phyloP scores from a whole-genome alignment of 1,140 invertebrate species.

The Lucilia sericata region DNA sequence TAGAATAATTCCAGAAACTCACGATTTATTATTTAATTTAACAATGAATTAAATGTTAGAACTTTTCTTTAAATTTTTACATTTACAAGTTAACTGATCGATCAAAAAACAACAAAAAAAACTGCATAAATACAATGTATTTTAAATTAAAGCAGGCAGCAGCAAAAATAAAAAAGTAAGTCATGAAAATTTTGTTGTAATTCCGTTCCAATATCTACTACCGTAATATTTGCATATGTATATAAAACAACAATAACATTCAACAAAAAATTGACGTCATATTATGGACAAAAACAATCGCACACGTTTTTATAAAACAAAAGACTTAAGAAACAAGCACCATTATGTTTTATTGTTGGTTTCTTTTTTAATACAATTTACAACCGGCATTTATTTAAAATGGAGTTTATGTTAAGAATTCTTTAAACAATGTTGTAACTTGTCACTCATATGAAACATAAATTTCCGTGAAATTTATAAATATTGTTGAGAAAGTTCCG shows the following conservation, averaged over 20 bases:
- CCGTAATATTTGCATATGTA: neutral
- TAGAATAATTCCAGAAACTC: neutral
- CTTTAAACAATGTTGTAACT: too few species aligned
- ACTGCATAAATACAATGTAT: neutral
- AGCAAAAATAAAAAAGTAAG: neutral
- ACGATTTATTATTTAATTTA: constrained; percentile 3
- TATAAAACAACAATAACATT: neutral
- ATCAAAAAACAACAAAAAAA: neutral
- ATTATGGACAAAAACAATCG: neutral
- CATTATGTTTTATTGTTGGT: too few species aligned
- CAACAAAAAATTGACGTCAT: neutral
- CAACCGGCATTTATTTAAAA: too few species aligned
- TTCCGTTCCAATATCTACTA: constrained; percentile 9
- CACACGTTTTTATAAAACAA: constrained; percentile 15
- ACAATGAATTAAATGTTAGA: neutral
- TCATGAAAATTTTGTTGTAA: constrained; percentile 24
- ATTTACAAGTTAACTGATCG: neutral
- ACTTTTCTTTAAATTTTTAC: too few species aligned
- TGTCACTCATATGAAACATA: too few species aligned
- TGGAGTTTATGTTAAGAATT: too few species aligned
- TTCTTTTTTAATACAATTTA: too few species aligned
- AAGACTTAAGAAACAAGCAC: neutral
- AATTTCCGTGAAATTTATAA: too few species aligned
- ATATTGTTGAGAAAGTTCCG: too few species aligned
- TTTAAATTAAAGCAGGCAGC: neutral